Conservation (phyloP, 1,140 invertebrate genomes). For the Polyergus mexicanus region DNA sequence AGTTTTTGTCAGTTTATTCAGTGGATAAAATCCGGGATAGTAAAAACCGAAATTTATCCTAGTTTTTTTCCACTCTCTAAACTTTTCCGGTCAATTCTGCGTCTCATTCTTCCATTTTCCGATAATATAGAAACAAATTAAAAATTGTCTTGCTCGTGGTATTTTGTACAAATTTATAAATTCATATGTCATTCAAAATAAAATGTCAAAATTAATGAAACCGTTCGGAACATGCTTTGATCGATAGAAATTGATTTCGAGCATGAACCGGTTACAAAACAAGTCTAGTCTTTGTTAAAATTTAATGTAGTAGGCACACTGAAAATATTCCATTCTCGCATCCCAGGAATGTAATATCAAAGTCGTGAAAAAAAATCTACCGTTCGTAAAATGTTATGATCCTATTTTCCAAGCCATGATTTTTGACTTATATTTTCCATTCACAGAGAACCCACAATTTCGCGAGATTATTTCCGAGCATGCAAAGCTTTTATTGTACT, state of each 20-base stretch:
- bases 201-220: not conserved
- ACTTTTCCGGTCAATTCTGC: not conserved
- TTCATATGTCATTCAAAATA: not conserved
- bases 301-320: not conserved
- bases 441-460: conserved; percentile 1
- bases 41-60: too few relatives aligned
- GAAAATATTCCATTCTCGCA: conserved; percentile 15
- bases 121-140: not conserved
- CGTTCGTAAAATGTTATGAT: not conserved
- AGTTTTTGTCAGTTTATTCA: too few relatives aligned
- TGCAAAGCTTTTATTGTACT: conserved; percentile 7
- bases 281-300: not conserved
- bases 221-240: not conserved
- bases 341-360: not conserved
- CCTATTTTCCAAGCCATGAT: conserved; percentile 15
- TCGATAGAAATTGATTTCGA: not conserved
- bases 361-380: not conserved
- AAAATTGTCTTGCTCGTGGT: not conserved
- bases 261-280: not conserved
- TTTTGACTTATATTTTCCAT: conserved; percentile 10
- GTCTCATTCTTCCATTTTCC: not conserved
- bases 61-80: too few relatives aligned
- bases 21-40: too few relatives aligned
- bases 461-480: conserved; percentile 16
- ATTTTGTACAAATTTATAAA: not conserved